Conservation (phyloP, 2,888 invertebrate genomes). For the Toxonevra muliebris region DNA sequence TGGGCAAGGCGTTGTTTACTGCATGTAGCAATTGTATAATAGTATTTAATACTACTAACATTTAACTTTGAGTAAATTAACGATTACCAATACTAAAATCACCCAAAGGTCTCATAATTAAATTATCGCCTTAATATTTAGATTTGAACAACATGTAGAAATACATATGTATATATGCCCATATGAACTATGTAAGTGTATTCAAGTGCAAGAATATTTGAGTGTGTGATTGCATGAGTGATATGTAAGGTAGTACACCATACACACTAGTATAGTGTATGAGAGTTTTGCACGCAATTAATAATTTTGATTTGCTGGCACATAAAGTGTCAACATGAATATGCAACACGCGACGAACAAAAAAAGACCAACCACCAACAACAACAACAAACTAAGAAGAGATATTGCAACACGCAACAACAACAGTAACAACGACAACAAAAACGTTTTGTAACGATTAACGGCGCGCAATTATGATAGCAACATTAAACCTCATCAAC, state of each 20-base stretch:
- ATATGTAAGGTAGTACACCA: no score
- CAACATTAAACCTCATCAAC: not conserved
- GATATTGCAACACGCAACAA: slow-evolving; percentile 18
- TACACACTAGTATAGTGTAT: not conserved
- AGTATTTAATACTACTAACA: no score
- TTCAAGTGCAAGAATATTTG: not conserved
- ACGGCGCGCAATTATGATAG: slow-evolving; percentile 13
- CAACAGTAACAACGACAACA: not conserved
- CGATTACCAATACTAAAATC: no score
- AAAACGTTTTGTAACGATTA: slow-evolving; percentile 25
- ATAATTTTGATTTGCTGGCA: slow-evolving; percentile 24
- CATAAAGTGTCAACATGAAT: slow-evolving; percentile 24
- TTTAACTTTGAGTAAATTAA: no score
- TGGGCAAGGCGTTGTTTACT: no score
- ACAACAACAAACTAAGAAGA: not conserved
- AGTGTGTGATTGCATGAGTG: not conserved
- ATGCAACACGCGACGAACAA: slow-evolving; percentile 10
- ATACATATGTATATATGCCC: slow-evolving; percentile 10
- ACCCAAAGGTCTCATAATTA: not conserved
- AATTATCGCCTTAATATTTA: slow-evolving; percentile 4
- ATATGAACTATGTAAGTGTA: not conserved
- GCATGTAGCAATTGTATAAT: no score
- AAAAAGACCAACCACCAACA: not conserved
- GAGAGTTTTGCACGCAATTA: slow-evolving; percentile 12
- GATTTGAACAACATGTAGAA: not conserved